Conservation (phyloP, 2,113 vertebrate genomes). For the Litocranius walleri region DNA sequence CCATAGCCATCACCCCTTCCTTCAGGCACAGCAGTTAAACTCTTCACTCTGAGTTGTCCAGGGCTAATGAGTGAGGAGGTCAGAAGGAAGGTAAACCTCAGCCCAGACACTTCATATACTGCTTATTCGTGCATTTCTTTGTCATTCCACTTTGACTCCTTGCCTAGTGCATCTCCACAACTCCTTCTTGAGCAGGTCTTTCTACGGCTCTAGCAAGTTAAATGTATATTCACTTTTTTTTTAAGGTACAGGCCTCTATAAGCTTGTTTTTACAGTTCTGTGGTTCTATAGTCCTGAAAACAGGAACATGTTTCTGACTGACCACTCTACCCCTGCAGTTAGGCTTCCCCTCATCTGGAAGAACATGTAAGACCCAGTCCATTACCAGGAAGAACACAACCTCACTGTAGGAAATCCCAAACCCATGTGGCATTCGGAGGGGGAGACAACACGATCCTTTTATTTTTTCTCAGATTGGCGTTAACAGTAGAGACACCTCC, state of each 20-base stretch:
- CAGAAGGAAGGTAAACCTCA: neutral
- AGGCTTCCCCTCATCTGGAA: neutral
- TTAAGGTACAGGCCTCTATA: neutral
- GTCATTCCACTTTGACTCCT: neutral
- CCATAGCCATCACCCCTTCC: neutral
- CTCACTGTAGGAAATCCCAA: neutral
- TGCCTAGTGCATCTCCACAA: neutral
- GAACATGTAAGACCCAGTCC: neutral
- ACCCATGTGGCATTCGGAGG: neutral
- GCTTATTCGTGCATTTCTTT: neutral
- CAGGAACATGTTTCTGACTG: neutral
- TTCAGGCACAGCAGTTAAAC: neutral
- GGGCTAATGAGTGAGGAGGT: neutral
- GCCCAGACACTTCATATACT: neutral
- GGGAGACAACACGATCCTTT: neutral
- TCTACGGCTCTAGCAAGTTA: neutral
- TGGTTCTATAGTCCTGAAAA: neutral
- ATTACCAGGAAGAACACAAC: neutral
- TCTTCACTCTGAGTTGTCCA: neutral
- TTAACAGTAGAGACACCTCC: neutral
- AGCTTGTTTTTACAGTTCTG: neutral
- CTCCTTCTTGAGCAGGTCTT: neutral
- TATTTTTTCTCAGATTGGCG: neutral
- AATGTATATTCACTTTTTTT: neutral
- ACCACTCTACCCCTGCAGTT: neutral